Percentiles rank a stretch among this genome's conserved stretches.
These are phyloP conservation scores for Peromyscus attwateri DNA, from an alignment of 2,797 vertebrate species.

Conservation along the genomic window DNA sequence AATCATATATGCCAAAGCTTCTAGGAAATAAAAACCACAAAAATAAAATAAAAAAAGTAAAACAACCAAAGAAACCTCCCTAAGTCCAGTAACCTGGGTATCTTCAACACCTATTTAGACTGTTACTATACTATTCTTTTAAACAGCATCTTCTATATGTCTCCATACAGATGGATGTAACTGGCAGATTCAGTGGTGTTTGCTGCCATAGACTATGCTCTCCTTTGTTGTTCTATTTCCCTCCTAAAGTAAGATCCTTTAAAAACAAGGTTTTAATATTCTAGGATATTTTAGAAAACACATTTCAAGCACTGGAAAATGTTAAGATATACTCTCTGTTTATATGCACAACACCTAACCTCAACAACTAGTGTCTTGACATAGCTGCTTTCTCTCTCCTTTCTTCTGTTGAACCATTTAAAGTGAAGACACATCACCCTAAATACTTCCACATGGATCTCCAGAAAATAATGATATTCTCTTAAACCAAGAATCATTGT, in stretches of 20 bases:
- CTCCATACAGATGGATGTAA: background rate
- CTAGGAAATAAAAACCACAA: constrained; percentile 14
- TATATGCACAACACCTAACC: background rate
- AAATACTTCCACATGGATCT: background rate
- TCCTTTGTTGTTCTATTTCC: background rate
- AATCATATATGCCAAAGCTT: constrained; percentile 28
- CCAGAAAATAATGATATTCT: constrained; percentile 14
- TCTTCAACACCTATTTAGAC: background rate
- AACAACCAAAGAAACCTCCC: background rate
- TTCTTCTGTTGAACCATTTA: constrained; percentile 15
- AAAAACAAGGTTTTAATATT: background rate
- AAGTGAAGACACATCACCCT: background rate
- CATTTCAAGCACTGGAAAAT: constrained; percentile 7
- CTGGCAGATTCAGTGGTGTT: background rate
- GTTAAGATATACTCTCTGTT: background rate
- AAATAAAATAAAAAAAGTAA: too few species aligned
- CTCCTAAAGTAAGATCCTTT: background rate
- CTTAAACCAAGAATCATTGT: background rate
- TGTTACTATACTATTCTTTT: background rate
- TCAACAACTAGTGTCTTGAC: background rate
- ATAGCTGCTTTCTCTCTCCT: background rate
- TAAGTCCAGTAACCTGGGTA: background rate
- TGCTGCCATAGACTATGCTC: background rate
- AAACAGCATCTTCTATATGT: background rate
- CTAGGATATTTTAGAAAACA: constrained; percentile 28